phyloP scores from a whole-genome alignment of 2,888 invertebrate species.

The Erannis defoliaria region DNA sequence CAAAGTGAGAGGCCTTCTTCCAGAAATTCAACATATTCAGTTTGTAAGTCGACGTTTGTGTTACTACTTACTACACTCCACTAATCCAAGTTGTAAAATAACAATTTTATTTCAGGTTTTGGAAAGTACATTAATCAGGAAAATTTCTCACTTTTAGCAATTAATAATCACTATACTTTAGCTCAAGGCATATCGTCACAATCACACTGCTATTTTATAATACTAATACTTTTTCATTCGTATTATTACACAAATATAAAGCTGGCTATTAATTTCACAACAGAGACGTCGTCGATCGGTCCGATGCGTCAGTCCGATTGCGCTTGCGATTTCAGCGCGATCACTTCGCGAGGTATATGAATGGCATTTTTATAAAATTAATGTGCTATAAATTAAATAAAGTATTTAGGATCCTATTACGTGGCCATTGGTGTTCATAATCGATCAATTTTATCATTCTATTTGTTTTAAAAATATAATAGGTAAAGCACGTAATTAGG shows the following conservation, averaged over 20 bases:
- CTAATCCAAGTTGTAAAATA: too few relatives aligned
- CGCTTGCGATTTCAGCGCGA: slow-evolving; percentile 57
- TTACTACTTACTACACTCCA: too few relatives aligned
- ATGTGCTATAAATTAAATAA: slow-evolving; percentile 26
- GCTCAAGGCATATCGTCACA: neutral
- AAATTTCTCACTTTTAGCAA: too few relatives aligned
- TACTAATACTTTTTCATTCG: neutral
- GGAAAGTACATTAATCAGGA: neutral
- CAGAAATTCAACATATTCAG: too few relatives aligned
- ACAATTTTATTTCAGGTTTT: too few relatives aligned
- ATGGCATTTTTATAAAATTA: slow-evolving; percentile 19
- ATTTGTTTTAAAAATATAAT: neutral
- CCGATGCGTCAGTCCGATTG: slow-evolving; percentile 80
- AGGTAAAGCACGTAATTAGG: slow-evolving; percentile 34
- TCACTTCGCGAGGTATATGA: slow-evolving; percentile 65
- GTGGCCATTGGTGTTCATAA: slow-evolving; percentile 10
- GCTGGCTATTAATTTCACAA: slow-evolving; percentile 50
- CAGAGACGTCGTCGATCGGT: slow-evolving; percentile 80
- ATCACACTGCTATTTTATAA: too few relatives aligned
- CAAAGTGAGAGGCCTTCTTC: too few relatives aligned
- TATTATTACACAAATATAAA: slow-evolving; percentile 30
- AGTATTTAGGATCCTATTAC: slow-evolving; percentile 42
- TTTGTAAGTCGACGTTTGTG: too few relatives aligned
- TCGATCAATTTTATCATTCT: neutral
- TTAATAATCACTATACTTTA: too few relatives aligned